A percentile compares a stretch with the other conserved stretches of the same genome.
phyloP scores from a whole-genome alignment of 2,113 vertebrate species.

The Dascyllus trimaculatus region DNA sequence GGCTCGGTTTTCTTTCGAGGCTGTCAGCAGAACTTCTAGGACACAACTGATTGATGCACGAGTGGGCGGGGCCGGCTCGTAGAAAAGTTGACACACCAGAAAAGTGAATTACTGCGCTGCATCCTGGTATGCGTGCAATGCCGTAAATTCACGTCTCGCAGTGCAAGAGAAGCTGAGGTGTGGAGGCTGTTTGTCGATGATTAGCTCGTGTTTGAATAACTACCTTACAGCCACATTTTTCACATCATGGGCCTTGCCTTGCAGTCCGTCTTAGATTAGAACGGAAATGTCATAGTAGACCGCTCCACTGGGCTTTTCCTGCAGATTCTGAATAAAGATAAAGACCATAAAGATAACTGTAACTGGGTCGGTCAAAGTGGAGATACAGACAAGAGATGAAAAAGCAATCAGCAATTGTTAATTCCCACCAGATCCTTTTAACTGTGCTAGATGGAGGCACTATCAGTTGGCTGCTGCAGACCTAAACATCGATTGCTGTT shows the following conservation, averaged over 20 bases:
- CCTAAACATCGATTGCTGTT: too few relatives aligned
- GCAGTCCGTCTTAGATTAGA: too few relatives aligned
- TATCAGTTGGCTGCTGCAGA: too few relatives aligned
- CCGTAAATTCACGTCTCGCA: slow-evolving; percentile 33
- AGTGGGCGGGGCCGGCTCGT: slow-evolving; percentile 1
- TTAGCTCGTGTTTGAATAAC: slow-evolving; percentile 22
- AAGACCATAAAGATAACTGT: too few relatives aligned
- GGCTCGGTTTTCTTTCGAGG: not conserved
- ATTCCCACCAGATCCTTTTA: too few relatives aligned
- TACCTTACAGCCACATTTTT: slow-evolving; percentile 23
- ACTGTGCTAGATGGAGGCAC: too few relatives aligned
- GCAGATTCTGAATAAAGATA: too few relatives aligned
- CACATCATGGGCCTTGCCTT: not conserved
- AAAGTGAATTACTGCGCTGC: slow-evolving; percentile 44
- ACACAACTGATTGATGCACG: slow-evolving; percentile 33
- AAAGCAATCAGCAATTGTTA: too few relatives aligned
- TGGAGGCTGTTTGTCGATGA: slow-evolving; percentile 28
- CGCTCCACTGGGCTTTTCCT: too few relatives aligned
- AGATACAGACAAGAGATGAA: too few relatives aligned
- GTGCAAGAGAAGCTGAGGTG: slow-evolving; percentile 13
- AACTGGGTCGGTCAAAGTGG: too few relatives aligned
- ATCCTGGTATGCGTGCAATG: slow-evolving; percentile 32
- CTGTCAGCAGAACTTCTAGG: slow-evolving; percentile 8
- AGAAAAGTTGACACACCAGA: slow-evolving; percentile 42
- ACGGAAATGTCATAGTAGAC: too few relatives aligned